These are phyloP conservation scores for Cladopsammia gracilis DNA, from an alignment of 64 coral and sea anemone species.

Conservation along the genomic window DNA sequence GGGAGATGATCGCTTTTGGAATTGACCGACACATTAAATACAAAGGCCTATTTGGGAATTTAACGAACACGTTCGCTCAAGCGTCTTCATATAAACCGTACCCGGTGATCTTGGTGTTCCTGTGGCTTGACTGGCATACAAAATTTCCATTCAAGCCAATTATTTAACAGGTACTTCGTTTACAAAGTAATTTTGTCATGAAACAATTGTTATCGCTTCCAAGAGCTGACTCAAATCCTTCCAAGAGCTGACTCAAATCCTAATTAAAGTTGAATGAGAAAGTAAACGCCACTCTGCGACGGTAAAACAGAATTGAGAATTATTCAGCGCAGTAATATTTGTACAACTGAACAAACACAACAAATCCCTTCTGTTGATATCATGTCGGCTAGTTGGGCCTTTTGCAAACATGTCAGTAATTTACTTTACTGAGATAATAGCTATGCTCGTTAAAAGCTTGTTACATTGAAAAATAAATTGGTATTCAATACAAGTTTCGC, in stretches of 20 bases:
- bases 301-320: neutral
- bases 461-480: neutral
- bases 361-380: conserved; percentile 6
- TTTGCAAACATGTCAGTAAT: neutral
- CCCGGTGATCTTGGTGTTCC: too few relatives aligned
- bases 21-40: too few relatives aligned
- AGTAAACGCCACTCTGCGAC: conserved; percentile 11
- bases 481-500: neutral
- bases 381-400: neutral
- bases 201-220: conserved; percentile 11
- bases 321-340: neutral
- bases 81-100: too few relatives aligned
- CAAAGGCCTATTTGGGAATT: neutral
- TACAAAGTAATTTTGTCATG: neutral
- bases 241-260: neutral
- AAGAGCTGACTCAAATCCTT: neutral
- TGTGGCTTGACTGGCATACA: neutral
- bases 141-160: neutral
- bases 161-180: too few relatives aligned
- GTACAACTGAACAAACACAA: conserved; percentile 1
- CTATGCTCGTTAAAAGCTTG: neutral
- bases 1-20: too few relatives aligned
- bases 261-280: conserved; percentile 40
- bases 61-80: neutral
- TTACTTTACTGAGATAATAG: neutral